These are phyloP conservation scores for Myotis davidii DNA, from an alignment of 2,113 vertebrate species.

Conservation along the genomic window DNA sequence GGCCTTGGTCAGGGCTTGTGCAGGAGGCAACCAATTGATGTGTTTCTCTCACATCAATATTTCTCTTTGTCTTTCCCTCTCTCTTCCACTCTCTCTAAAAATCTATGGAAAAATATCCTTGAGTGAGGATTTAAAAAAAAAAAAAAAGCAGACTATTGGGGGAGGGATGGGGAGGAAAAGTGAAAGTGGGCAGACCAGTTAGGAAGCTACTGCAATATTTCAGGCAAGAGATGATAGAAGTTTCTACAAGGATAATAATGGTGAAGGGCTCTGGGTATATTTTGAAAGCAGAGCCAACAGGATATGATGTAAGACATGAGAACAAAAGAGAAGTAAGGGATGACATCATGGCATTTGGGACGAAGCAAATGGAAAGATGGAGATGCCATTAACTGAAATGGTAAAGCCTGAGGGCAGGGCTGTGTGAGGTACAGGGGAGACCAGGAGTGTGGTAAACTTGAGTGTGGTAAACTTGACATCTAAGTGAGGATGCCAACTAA, in stretches of 20 bases:
- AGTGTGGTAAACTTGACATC: not conserved
- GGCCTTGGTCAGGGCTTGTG: no score
- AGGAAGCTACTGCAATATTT: not conserved
- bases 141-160: no score
- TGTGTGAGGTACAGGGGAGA: not conserved
- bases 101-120: no score
- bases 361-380: not conserved
- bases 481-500: not conserved
- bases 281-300: not conserved
- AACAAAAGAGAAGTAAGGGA: not conserved
- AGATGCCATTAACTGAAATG: not conserved
- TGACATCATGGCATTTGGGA: not conserved
- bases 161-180: no score
- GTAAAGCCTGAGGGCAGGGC: not conserved
- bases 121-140: no score
- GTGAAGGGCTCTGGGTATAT: not conserved
- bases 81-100: no score
- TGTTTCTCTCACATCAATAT: no score
- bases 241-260: not conserved
- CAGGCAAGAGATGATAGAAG: not conserved
- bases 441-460: not conserved
- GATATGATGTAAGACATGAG: not conserved
- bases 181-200: not conserved
- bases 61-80: no score
- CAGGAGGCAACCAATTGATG: no score